Evolutionary conservation across 2,113 vertebrate genomes (phyloP).

Genomic region (Megaleporinus macrocephalus): DNA sequence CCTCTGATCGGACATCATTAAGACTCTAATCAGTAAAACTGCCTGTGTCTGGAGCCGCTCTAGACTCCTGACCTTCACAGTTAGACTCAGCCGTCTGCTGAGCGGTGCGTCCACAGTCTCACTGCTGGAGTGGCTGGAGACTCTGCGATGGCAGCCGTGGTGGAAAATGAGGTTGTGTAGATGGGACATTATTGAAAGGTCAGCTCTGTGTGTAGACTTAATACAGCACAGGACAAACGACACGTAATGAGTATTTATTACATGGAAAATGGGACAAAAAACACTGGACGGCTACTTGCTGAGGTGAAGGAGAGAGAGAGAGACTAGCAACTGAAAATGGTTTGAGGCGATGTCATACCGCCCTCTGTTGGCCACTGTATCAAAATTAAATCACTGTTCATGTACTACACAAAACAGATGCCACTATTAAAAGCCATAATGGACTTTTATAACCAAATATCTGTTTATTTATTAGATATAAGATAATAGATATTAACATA

Average conservation of each 20-base stretch:
- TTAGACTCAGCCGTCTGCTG: neutral
- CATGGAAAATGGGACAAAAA: neutral
- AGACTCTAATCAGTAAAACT: neutral
- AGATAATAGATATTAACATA: too few species aligned
- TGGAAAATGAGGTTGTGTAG: neutral
- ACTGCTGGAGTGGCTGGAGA: neutral
- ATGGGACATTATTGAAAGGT: neutral
- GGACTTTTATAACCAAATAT: too few species aligned
- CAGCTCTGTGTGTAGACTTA: neutral
- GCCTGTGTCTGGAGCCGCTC: neutral
- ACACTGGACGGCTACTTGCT: neutral
- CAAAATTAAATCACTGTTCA: neutral
- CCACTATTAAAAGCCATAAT: too few species aligned
- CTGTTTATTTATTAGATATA: too few species aligned
- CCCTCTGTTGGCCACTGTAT: slow-evolving; percentile 7
- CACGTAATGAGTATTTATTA: neutral
- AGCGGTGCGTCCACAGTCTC: neutral
- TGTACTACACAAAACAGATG: too few species aligned
- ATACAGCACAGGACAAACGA: neutral
- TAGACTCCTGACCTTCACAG: neutral
- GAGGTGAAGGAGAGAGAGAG: neutral
- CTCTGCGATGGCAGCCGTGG: neutral
- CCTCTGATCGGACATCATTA: neutral
- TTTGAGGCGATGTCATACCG: neutral
- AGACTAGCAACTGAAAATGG: too few species aligned